These are phyloP conservation scores for Psephotus haematonotus DNA, from an alignment of 2,113 vertebrate species.

Conservation along the genomic window DNA sequence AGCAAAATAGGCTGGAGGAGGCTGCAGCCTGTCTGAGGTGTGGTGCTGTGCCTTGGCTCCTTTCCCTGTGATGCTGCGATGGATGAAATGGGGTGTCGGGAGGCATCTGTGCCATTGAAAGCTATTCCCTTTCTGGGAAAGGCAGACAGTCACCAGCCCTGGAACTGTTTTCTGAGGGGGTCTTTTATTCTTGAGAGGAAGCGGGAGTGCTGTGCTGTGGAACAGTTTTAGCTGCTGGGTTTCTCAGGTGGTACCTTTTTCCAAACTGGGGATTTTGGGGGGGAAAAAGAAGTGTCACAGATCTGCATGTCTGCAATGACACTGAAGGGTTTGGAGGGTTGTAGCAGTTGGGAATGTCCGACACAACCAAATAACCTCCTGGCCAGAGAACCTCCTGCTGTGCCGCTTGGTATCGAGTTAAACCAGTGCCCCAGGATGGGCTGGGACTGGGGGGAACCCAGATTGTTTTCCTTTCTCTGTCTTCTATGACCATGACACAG, in stretches of 20 bases:
- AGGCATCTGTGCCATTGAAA: neutral
- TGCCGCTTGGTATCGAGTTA: neutral
- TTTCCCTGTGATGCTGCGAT: rapidly evolving
- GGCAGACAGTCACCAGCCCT: neutral
- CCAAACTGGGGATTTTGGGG: neutral
- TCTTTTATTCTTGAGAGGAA: neutral
- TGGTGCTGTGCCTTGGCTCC: neutral
- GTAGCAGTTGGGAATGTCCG: neutral
- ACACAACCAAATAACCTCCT: neutral
- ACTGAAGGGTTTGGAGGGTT: neutral
- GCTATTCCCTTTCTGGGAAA: neutral
- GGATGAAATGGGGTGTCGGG: neutral
- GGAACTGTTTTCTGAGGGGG: neutral
- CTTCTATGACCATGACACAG: rapidly evolving
- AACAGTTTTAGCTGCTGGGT: neutral
- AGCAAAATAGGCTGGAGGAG: neutral
- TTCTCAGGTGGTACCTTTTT: neutral
- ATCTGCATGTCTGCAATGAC: neutral
- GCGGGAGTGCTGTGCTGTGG: neutral
- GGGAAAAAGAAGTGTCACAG: neutral
- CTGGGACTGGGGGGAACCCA: neutral
- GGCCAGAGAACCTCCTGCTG: neutral
- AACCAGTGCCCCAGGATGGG: neutral
- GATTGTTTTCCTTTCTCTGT: neutral
- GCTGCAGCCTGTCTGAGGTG: neutral